Conservation (phyloP, 2,888 invertebrate species). For the Parnassius orleans region DNA sequence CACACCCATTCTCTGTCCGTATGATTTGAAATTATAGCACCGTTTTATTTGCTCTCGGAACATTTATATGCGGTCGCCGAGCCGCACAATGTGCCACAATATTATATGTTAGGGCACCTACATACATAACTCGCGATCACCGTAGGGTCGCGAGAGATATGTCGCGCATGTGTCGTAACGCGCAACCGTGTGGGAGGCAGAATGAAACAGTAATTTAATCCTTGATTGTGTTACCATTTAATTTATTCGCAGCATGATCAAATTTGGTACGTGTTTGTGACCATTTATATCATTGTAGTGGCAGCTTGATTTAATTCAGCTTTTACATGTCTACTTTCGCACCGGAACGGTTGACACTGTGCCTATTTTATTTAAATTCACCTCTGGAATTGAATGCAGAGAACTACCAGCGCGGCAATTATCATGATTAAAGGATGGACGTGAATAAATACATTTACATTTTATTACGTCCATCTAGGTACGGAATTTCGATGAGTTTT, state of each 20-base stretch:
- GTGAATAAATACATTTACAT: constrained; percentile 21
- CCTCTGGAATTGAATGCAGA: constrained; percentile 28
- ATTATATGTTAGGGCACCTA: constrained; percentile 73
- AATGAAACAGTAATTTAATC: constrained; percentile 78
- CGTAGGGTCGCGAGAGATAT: constrained; percentile 51
- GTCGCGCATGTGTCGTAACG: constrained; percentile 70
- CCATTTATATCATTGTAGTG: constrained; percentile 67
- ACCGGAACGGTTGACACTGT: constrained; percentile 39
- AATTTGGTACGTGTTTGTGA: constrained; percentile 74
- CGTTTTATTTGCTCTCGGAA: constrained; percentile 79
- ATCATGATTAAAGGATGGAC: constrained; percentile 28
- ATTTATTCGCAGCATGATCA: constrained; percentile 76
- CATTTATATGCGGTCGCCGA: constrained; percentile 78
- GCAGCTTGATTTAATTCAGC: constrained; percentile 54
- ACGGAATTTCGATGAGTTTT: constrained; percentile 15
- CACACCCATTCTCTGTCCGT: constrained; percentile 82
- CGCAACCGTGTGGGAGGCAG: constrained; percentile 69
- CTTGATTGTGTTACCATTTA: constrained; percentile 78
- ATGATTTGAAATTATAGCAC: constrained; percentile 82
- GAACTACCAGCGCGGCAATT: constrained; percentile 21
- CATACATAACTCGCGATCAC: constrained; percentile 55
- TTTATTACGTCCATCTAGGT: constrained; percentile 18
- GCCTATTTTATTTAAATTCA: constrained; percentile 39
- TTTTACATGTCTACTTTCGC: constrained; percentile 44
- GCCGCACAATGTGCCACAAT: constrained; percentile 73